Evolutionary conservation across 2,113 vertebrate species (phyloP).

Genomic region (Chaetura pelagica): DNA sequence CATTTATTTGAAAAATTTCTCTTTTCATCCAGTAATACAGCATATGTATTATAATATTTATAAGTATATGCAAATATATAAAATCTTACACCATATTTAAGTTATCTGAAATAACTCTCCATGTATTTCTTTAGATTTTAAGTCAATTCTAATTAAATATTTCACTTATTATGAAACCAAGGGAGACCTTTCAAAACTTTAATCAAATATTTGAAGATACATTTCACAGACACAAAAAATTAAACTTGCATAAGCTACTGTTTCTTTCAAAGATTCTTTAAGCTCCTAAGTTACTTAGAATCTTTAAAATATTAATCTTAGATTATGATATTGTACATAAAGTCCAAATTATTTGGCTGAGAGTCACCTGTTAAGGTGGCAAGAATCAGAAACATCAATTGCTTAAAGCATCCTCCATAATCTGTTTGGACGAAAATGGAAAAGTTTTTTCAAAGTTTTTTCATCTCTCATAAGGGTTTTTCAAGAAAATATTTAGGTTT

Average conservation of each 20-base stretch:
- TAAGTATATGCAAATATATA: not conserved
- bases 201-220: constrained; percentile 45
- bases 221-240: constrained; percentile 34
- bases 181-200: constrained; percentile 29
- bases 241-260: not conserved
- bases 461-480: not conserved
- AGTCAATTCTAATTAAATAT: constrained; percentile 26
- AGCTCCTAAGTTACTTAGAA: not conserved
- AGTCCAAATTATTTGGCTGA: not conserved
- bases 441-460: not conserved
- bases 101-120: not conserved
- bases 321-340: not conserved
- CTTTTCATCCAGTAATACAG: constrained; percentile 13
- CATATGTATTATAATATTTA: not conserved
- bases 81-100: constrained; percentile 19
- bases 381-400: not conserved
- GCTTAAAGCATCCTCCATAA: not conserved
- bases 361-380: not conserved
- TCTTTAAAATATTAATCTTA: not conserved
- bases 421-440: not conserved
- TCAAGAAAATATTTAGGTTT: not conserved
- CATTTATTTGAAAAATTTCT: constrained; percentile 37
- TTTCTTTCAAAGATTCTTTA: not conserved
- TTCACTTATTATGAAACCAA: constrained; percentile 1
- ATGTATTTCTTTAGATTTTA: constrained; percentile 20